Evolutionary conservation across 2,797 vertebrate genomes (phyloP).

Genomic region (Hirundo rustica): DNA sequence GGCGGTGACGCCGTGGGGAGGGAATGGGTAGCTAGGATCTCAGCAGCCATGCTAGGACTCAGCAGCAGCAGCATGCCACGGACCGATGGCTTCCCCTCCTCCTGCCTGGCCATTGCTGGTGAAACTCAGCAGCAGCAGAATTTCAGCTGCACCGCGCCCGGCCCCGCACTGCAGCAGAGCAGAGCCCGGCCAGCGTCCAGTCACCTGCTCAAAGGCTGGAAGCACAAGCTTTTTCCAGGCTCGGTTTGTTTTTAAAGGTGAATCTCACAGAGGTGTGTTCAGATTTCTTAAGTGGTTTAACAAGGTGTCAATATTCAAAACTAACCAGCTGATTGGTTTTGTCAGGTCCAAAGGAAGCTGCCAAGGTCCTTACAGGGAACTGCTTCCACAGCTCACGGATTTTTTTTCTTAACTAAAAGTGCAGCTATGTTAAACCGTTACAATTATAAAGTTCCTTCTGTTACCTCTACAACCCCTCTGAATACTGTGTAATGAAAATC

Average conservation of each 20-base stretch:
- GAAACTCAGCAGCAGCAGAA: neutral
- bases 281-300: no score
- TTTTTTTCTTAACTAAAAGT: neutral
- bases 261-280: neutral
- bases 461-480: slow-evolving; percentile 2
- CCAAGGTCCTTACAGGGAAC: neutral
- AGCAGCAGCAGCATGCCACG: neutral
- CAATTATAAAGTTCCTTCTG: neutral
- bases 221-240: neutral
- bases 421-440: neutral
- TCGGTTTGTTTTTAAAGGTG: no score
- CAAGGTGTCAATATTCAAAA: neutral
- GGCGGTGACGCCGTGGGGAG: neutral
- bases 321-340: neutral
- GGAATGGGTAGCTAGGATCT: neutral
- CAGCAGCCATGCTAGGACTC: neutral
- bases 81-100: neutral
- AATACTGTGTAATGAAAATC: neutral
- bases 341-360: neutral
- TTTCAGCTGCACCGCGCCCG: neutral
- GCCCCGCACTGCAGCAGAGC: neutral
- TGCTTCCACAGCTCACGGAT: neutral
- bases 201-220: neutral
- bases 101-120: neutral
- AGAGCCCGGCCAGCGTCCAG: neutral